Evolutionary conservation across 2,888 invertebrate species (phyloP), one percentile per base, ranked within the genome.

Genomic region (Molorchus minor): DNA sequence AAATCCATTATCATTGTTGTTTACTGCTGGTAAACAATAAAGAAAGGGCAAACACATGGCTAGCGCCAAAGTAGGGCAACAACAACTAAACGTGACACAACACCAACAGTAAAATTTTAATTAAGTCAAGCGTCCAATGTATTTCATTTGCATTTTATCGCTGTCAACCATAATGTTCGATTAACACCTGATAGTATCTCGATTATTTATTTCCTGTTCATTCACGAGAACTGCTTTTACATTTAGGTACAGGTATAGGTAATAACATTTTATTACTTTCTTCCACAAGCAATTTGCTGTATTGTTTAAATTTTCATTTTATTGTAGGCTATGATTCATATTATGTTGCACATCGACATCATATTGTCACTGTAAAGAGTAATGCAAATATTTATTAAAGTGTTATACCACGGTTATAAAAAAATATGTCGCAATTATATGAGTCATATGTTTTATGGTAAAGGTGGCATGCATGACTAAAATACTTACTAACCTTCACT

Each of bases 391-490:
- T 49, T 49, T 52, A 30, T 29, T 13, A 43, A 13, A 21, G 12
- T 10, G 47, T 35, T 33, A 16, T 15, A 5, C 29, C 25, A 49
- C 20, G 20, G 25, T 21, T 52, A 41, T 25, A 30, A 41, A 17
- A 19, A 49, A 38, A 0, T 12, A 13, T 30, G 19, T 41, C 16
- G 12, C 33, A 33, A 5, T 30, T 29, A 52, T 19, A 30, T 52
- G 41, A 52, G 8, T 52, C 52, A 52, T 8, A 5, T 25, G 40
- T 52, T 52, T 52, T 19, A 52, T 52, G 17, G 15, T 38, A 38
- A 15, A 25, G n/a, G 19, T 30, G 16, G 38, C 20, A 38, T 47
- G 35, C 25, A 25, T 5, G 8, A 25, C 25, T 3, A 25, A 47
- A 17, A 36, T 36, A 47, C 12, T 1, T 36, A 15, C 4, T 36